These are phyloP conservation scores for Thereva unica DNA, from an alignment of 2,888 invertebrate species.

Conservation along the genomic window DNA sequence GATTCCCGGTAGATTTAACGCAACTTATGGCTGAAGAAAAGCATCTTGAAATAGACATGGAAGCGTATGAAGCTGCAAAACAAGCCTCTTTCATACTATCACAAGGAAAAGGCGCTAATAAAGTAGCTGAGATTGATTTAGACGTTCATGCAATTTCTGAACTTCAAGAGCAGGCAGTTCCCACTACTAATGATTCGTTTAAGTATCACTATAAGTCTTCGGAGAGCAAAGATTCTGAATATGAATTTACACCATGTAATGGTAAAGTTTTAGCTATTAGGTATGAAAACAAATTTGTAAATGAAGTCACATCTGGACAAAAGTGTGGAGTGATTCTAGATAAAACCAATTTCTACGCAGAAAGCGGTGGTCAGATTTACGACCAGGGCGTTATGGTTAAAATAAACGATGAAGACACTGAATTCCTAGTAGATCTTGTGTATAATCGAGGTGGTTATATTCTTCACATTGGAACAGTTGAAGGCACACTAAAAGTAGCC, in stretches of 20 bases:
- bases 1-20: slow-evolving; percentile 97
- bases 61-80: slow-evolving; percentile 88
- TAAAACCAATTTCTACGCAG: slow-evolving; percentile 94
- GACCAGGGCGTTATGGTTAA: slow-evolving; percentile 93
- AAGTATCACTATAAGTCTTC: slow-evolving; percentile 88
- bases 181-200: slow-evolving; percentile 84
- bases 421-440: slow-evolving; percentile 90
- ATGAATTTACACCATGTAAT: slow-evolving; percentile 73
- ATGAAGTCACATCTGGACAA: slow-evolving; percentile 78
- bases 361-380: slow-evolving; percentile 98
- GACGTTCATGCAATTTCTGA: slow-evolving; percentile 95
- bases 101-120: slow-evolving; percentile 80
- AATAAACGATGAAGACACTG: slow-evolving; percentile 79
- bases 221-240: slow-evolving; percentile 70
- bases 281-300: slow-evolving; percentile 80
- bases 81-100: slow-evolving; percentile 87
- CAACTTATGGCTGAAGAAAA: slow-evolving; percentile 98
- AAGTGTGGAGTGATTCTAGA: slow-evolving; percentile 92
- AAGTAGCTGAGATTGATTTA: slow-evolving; percentile 82
- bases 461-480: slow-evolving; percentile 87
- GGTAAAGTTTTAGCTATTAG: slow-evolving; percentile 83
- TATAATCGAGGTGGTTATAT: slow-evolving; percentile 96
- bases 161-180: slow-evolving; percentile 75
- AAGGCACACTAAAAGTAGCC: slow-evolving; percentile 81
- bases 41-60: slow-evolving; percentile 84